These are phyloP conservation scores for Anabacerthia variegaticeps DNA, from an alignment of 2,797 vertebrate species.

Conservation along the genomic window DNA sequence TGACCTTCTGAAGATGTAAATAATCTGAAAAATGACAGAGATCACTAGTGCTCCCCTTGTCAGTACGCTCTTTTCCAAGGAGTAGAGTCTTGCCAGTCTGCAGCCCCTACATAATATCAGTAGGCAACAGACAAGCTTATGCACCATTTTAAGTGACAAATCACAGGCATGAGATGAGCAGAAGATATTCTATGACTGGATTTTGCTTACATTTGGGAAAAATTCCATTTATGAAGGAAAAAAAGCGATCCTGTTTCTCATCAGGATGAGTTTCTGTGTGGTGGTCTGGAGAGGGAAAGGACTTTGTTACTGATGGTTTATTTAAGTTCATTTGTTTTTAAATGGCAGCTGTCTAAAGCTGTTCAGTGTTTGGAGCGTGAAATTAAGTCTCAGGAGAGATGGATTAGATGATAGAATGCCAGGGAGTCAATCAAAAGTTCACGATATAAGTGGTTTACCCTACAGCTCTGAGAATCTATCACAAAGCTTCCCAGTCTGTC, in stretches of 20 bases:
- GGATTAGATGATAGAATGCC: conserved; percentile 24
- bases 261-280: background rate
- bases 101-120: background rate
- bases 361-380: conserved; percentile 36
- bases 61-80: background rate
- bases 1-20: background rate
- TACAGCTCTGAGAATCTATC: background rate
- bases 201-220: background rate
- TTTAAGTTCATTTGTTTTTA: conserved; percentile 47
- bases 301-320: conserved; percentile 20
- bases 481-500: background rate
- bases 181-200: background rate
- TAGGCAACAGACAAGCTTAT: background rate
- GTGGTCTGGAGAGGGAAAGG: background rate
- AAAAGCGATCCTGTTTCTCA: background rate
- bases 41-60: background rate
- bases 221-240: background rate
- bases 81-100: background rate
- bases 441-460: background rate
- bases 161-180: fast-evolving
- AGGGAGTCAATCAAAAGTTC: conserved; percentile 30
- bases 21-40: background rate
- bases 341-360: conserved; percentile 42
- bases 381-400: conserved; percentile 53
- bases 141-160: background rate